phyloP scores from a whole-genome alignment of 2,888 invertebrate genomes.

The Limnephilus lunatus region DNA sequence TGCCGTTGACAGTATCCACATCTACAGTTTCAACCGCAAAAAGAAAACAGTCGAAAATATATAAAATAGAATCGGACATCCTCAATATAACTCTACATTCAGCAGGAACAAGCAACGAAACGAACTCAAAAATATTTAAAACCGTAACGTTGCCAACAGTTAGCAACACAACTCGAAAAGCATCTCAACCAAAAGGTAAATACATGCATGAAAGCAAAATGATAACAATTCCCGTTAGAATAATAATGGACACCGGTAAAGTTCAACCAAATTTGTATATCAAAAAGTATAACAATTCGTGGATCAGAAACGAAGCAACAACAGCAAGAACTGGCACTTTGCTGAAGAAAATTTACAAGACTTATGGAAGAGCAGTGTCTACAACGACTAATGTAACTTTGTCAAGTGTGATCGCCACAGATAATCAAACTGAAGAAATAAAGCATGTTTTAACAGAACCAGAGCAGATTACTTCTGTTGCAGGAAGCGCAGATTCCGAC shows the following conservation, averaged over 20 bases:
- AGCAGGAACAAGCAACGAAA: conserved; percentile 62
- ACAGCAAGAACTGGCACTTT: background rate
- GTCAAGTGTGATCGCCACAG: conserved; percentile 53
- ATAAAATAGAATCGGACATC: conserved; percentile 59
- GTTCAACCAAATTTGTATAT: conserved; percentile 42
- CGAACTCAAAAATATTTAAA: conserved; percentile 56
- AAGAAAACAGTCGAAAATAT: conserved; percentile 55
- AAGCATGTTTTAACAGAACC: conserved; percentile 79
- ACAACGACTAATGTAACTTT: conserved; percentile 38
- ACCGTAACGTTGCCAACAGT: conserved; percentile 43
- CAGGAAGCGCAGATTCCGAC: conserved; percentile 74
- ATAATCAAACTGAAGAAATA: conserved; percentile 71
- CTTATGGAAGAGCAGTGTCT: background rate
- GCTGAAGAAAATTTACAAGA: conserved; percentile 12
- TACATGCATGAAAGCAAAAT: conserved; percentile 54
- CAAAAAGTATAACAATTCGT: conserved; percentile 28
- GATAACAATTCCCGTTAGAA: conserved; percentile 62
- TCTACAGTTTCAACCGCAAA: conserved; percentile 67
- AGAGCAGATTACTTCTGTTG: conserved; percentile 77
- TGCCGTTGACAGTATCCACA: conserved; percentile 64
- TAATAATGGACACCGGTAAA: conserved; percentile 59
- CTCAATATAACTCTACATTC: conserved; percentile 57
- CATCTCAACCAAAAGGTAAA: conserved; percentile 48
- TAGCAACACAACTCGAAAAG: conserved; percentile 43
- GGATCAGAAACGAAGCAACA: conserved; percentile 18